Base-by-base conservation (phyloP, 92 coral and sea anemone species). In the Porites rus region DNA sequence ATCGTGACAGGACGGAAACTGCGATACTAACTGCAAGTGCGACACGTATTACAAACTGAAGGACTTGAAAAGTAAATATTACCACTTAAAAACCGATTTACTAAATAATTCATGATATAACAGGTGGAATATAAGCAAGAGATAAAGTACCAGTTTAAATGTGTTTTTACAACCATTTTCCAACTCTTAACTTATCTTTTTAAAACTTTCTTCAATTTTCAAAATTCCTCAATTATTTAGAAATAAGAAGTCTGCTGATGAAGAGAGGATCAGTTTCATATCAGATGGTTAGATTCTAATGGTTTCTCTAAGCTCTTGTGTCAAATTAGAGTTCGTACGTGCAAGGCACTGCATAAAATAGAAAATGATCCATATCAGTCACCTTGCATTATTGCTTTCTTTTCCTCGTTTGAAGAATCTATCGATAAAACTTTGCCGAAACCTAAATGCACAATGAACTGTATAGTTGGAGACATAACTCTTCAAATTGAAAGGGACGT, bases 51-150 rank as follows among this genome's bases (percentile, higher is more conserved):
- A 7, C 24, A 21, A 0, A 7, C 11, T 13, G 3, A 22, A 11
- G 12, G 25, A 75, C 16, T 46, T 54, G 13, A 60, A 75, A 54
- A 59, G n/a, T 18, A 20, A 74, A 38, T 38, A 38, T 38, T 0
- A 24, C 50, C n/a, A 20, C 20, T 8, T 68, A 28, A 77, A 74
- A 24, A 50, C 43, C n/a, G 60, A 52, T 56, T 8, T 10, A 54
- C 60, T 53, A 22, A 68, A 80, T 68, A 24, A 67, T 80, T 80
- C 10, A 80, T 52, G 16, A 52, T 19, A 50, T 3, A 31, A 69
- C 85, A 51, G 76, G 85, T 80, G 76, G 85, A 46, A 46, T 7
- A 67, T 59, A 76, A 22, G 6, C 10, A 31, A 79, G 25, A 0
- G 76, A 14, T 20, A 38, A 38, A 38, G 46, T 38, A 38, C 46